Percentiles rank a stretch among this genome's conserved stretches.
phyloP scores from a whole-genome alignment of 2,797 vertebrate species.

The Bovichtus variegatus region DNA sequence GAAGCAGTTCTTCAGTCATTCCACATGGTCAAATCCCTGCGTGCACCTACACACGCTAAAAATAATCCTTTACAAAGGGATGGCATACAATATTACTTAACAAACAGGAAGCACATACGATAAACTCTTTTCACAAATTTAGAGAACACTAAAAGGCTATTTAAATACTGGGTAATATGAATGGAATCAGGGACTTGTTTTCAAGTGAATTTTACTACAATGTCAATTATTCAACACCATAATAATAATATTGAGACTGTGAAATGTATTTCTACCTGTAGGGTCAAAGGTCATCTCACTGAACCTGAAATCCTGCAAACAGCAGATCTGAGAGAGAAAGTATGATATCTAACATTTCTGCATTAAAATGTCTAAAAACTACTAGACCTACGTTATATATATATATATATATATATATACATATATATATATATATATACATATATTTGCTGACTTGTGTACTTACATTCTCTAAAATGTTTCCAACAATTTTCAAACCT shows the following conservation, averaged over 20 bases:
- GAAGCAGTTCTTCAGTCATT: conserved; percentile 57
- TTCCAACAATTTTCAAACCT: no score
- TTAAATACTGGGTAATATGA: neutral
- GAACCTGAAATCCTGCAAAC: no score
- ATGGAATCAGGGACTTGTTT: neutral
- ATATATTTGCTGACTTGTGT: no score
- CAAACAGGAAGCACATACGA: conserved; percentile 65
- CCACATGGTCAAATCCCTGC: conserved; percentile 46
- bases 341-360: no score
- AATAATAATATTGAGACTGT: neutral
- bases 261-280: neutral
- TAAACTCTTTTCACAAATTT: conserved; percentile 39
- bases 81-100: conserved; percentile 29
- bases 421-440: no score
- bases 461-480: no score
- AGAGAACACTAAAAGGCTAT: neutral
- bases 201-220: neutral
- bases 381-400: no score
- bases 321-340: no score
- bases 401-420: no score
- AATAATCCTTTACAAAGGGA: conserved; percentile 61
- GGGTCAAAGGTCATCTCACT: conserved; percentile 1
- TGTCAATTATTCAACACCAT: neutral
- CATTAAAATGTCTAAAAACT: no score
- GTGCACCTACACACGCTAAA: conserved; percentile 52